Conservation (phyloP, 1,140 invertebrate genomes). For the Listronotus bonariensis region DNA sequence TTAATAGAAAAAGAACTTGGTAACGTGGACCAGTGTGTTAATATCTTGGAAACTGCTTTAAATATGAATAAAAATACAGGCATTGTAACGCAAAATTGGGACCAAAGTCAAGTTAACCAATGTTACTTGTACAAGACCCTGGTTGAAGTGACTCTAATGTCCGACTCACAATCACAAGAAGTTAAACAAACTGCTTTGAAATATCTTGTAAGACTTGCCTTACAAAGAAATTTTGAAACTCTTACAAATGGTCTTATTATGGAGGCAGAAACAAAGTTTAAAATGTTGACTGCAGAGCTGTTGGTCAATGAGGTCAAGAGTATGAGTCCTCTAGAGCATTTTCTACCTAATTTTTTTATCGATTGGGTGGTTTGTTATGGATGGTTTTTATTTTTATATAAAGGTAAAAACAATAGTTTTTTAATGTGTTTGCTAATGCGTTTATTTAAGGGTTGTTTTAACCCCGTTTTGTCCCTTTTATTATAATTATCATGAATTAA, state of each 20-base stretch:
- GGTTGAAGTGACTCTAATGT: constrained; percentile 26
- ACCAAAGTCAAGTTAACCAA: constrained; percentile 33
- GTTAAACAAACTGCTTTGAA: constrained; percentile 38
- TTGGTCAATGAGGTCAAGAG: constrained; percentile 31
- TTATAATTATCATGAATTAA: too few species aligned
- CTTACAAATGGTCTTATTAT: constrained; percentile 41
- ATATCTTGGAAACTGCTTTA: constrained; percentile 60
- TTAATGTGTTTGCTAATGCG: too few species aligned
- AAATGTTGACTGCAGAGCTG: constrained; percentile 47
- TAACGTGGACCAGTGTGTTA: constrained; percentile 55
- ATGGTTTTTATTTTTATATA: constrained; percentile 59
- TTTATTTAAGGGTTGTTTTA: too few species aligned
- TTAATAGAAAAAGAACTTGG: constrained; percentile 64
- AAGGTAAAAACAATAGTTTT: too few species aligned
- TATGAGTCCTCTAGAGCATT: constrained; percentile 47
- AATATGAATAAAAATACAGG: constrained; percentile 41
- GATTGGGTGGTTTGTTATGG: constrained; percentile 62
- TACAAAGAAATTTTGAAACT: constrained; percentile 33
- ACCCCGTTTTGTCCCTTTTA: too few species aligned
- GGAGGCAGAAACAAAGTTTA: constrained; percentile 46
- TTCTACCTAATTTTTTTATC: constrained; percentile 59
- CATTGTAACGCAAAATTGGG: constrained; percentile 23
- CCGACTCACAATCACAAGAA: neutral
- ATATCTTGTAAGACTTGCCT: constrained; percentile 43
- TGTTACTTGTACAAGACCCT: constrained; percentile 41